Conservation (phyloP, 2,888 invertebrate species). For the Lampropteryx suffumata region DNA sequence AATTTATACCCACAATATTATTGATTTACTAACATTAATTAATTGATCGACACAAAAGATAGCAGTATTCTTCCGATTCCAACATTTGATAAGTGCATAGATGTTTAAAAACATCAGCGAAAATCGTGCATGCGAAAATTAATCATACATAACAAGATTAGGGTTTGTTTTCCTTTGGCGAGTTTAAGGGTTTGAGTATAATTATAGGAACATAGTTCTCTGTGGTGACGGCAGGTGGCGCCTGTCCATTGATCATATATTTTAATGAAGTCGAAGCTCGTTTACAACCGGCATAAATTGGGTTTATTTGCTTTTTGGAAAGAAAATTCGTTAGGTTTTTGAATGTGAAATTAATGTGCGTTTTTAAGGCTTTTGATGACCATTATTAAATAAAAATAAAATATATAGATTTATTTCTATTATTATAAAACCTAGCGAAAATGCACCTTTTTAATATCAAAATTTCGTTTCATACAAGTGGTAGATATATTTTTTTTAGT, state of each 20-base stretch:
- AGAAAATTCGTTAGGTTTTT: slow-evolving; percentile 24
- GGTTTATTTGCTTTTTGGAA: slow-evolving; percentile 42
- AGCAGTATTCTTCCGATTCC: slow-evolving; percentile 26
- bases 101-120: slow-evolving; percentile 21
- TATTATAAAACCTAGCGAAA: too few species aligned
- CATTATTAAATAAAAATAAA: too few species aligned
- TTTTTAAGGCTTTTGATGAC: neutral
- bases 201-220: slow-evolving; percentile 29
- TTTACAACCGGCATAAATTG: slow-evolving; percentile 57
- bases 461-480: too few species aligned
- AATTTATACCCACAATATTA: slow-evolving; percentile 22
- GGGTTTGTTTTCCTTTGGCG: slow-evolving; percentile 1
- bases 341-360: slow-evolving; percentile 1
- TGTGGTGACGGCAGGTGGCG: slow-evolving; percentile 56
- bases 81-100: slow-evolving; percentile 33
- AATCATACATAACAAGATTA: neutral
- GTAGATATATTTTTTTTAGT: too few species aligned
- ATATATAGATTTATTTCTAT: too few species aligned
- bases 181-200: slow-evolving; percentile 16
- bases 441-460: too few species aligned
- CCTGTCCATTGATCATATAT: slow-evolving; percentile 61
- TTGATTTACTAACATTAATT: slow-evolving; percentile 39
- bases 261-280: slow-evolving; percentile 51
- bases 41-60: slow-evolving; percentile 37
- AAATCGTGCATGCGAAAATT: neutral